Conservation (phyloP, 2,888 invertebrate genomes). For the Leptinotarsa haldemani region DNA sequence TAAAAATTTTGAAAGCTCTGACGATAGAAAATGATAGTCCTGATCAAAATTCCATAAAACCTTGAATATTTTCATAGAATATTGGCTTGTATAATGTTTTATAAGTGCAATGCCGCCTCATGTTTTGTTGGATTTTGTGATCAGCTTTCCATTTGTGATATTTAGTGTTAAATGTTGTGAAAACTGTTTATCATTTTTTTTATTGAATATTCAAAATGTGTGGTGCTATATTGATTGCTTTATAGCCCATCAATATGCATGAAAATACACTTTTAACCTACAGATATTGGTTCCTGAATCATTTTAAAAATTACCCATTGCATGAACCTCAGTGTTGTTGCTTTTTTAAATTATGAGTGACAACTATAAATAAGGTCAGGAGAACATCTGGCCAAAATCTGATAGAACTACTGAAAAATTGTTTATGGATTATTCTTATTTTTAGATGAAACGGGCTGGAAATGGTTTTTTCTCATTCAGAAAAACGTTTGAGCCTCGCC, state of each 20-base stretch:
- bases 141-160: constrained; percentile 1
- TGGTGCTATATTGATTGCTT: constrained; percentile 13
- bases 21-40: too few species aligned
- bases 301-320: constrained; percentile 21
- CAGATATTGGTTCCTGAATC: constrained; percentile 9
- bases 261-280: constrained; percentile 13
- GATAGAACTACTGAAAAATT: constrained; percentile 22
- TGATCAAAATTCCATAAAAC: too few species aligned
- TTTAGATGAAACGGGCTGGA: constrained; percentile 50
- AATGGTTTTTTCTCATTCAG: constrained; percentile 50
- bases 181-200: constrained; percentile 43
- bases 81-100: background rate
- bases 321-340: constrained; percentile 41
- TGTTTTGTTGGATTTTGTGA: background rate
- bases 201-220: constrained; percentile 1
- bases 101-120: background rate
- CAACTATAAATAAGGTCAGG: constrained; percentile 14
- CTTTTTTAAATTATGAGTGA: constrained; percentile 31
- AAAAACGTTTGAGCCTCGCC: constrained; percentile 47
- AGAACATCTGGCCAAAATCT: background rate
- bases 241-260: constrained; percentile 28
- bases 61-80: background rate
- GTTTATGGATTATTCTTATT: constrained; percentile 43
- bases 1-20: too few species aligned
- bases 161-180: constrained; percentile 25